These are phyloP conservation scores for Bergia puertoricense DNA, from an alignment of 92 coral and sea anemone species.

Conservation along the genomic window DNA sequence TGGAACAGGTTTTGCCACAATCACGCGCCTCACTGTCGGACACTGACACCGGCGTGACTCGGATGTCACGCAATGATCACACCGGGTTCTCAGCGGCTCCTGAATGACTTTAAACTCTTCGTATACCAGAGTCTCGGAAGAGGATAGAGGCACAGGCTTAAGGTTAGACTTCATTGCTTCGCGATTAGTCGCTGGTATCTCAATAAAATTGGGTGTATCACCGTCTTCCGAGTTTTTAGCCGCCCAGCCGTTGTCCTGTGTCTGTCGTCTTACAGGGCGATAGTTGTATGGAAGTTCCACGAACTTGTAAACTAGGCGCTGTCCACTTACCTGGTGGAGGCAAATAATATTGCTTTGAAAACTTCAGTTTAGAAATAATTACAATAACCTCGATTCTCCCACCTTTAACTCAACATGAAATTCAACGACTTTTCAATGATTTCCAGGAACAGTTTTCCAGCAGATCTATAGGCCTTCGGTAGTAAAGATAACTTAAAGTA, in stretches of 20 bases:
- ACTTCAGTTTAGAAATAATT: no score
- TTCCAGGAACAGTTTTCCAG: no score
- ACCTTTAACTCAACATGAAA: no score
- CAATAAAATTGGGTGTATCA: background rate
- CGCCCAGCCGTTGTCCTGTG: background rate
- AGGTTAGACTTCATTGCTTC: background rate
- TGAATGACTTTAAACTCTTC: constrained; percentile 66
- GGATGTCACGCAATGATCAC: constrained; percentile 52
- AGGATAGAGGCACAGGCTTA: constrained; percentile 5
- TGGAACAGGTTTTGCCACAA: constrained; percentile 75
- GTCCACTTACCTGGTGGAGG: constrained; percentile 85
- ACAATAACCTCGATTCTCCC: no score
- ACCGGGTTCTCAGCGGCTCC: constrained; percentile 67
- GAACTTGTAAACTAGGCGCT: constrained; percentile 94
- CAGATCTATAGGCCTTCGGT: no score
- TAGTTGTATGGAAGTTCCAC: constrained; percentile 93
- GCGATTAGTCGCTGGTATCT: constrained; percentile 14
- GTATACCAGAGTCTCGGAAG: constrained; percentile 12
- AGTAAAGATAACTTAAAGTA: no score
- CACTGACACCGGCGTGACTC: constrained; percentile 26
- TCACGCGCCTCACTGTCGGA: constrained; percentile 49
- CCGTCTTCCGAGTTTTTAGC: background rate
- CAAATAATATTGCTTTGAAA: background rate
- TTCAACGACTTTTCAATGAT: no score
- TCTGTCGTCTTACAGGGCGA: constrained; percentile 73